Conservation (phyloP, 2,113 vertebrate species). For the Trinectes maculatus region DNA sequence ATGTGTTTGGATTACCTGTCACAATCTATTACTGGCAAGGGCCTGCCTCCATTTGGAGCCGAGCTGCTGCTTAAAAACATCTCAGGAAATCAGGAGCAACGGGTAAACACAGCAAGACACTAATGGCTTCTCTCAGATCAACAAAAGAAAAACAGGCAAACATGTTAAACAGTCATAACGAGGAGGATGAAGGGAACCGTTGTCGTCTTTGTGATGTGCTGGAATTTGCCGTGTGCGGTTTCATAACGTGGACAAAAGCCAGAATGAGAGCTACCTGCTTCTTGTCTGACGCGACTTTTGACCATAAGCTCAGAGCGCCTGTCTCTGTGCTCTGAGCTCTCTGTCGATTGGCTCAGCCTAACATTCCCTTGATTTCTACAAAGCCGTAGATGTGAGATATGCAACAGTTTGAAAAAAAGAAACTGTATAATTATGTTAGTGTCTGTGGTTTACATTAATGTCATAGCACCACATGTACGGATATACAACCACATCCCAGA, state of each 20-base stretch:
- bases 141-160: conserved; percentile 63
- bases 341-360: too few species aligned
- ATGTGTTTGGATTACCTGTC: conserved; percentile 84
- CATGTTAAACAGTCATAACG: conserved; percentile 68
- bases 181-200: conserved; percentile 68
- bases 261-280: conserved; percentile 34
- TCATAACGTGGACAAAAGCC: conserved; percentile 43
- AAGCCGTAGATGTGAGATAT: too few species aligned
- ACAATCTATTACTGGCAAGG: conserved; percentile 76
- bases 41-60: conserved; percentile 65
- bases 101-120: conserved; percentile 74
- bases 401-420: too few species aligned
- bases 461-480: conserved; percentile 1
- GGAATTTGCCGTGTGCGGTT: conserved; percentile 24
- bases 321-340: too few species aligned
- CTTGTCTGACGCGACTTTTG: conserved; percentile 34
- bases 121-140: conserved; percentile 75
- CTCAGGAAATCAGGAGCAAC: conserved; percentile 67
- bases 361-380: too few species aligned
- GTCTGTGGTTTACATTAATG: conserved; percentile 6
- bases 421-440: not conserved
- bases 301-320: too few species aligned
- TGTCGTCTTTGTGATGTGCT: conserved; percentile 31
- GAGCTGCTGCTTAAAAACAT: conserved; percentile 75
- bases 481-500: not conserved